Percentiles rank a stretch among this genome's conserved stretches.
phyloP scores from a whole-genome alignment of 2,888 invertebrate genomes.

The Argyra leucocephala region DNA sequence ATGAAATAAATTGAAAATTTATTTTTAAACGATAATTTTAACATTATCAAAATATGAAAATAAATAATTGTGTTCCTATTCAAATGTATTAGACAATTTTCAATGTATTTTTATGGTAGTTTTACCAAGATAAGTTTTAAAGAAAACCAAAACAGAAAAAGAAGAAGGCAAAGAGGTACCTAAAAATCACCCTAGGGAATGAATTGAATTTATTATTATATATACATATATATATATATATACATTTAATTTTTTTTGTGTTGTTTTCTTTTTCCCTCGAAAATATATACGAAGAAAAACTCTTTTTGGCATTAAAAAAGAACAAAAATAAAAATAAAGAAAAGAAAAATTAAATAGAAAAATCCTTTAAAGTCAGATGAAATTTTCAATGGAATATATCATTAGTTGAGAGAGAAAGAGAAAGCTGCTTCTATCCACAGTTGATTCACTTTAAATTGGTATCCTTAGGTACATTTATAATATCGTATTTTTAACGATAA shows the following conservation, averaged over 20 bases:
- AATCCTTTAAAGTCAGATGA: not conserved
- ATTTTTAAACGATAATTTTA: too few species aligned
- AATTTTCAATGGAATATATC: not conserved
- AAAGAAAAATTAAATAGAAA: not conserved
- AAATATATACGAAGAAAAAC: not conserved
- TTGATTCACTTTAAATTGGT: not conserved
- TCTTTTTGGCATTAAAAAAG: not conserved
- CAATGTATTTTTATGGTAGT: too few species aligned
- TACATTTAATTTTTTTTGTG: not conserved
- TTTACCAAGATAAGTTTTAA: too few species aligned
- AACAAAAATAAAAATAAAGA: not conserved
- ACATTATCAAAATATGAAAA: too few species aligned
- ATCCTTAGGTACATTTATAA: too few species aligned
- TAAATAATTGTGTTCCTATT: too few species aligned
- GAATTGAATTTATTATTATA: constrained; percentile 4
- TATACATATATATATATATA: not conserved
- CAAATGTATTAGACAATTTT: too few species aligned
- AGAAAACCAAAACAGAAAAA: too few species aligned
- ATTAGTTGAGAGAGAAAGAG: constrained; percentile 1
- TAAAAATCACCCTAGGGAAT: not conserved
- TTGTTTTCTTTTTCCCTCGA: not conserved
- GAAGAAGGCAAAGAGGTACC: not conserved
- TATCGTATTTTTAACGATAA: too few species aligned
- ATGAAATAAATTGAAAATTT: too few species aligned
- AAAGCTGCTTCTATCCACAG: not conserved